phyloP scores from a whole-genome alignment of 2,888 invertebrate species.

The Amblyteles armatorius region DNA sequence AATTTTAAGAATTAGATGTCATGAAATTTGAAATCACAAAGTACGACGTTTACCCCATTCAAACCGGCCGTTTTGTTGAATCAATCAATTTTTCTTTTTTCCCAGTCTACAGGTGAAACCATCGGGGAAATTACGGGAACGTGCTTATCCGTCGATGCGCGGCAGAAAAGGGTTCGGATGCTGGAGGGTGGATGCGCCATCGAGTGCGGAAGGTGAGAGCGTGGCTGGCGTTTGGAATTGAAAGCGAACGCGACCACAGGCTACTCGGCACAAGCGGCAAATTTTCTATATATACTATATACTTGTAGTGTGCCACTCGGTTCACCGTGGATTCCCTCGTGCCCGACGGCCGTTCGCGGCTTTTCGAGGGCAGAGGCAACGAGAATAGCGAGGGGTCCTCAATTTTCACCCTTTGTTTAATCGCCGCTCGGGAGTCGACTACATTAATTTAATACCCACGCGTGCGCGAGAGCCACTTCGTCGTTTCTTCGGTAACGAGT shows the following conservation, averaged over 20 bases:
- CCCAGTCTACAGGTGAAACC: background rate
- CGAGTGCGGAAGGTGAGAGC: constrained; percentile 7
- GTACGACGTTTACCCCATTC: too few species aligned
- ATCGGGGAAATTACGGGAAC: background rate
- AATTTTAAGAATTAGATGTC: too few species aligned
- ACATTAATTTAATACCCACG: constrained; percentile 82
- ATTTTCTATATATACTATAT: background rate
- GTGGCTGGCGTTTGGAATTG: constrained; percentile 3
- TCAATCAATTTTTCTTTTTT: background rate
- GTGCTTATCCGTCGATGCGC: background rate
- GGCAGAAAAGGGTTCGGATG: background rate
- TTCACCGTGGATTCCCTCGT: constrained; percentile 35
- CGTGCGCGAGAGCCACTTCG: constrained; percentile 75
- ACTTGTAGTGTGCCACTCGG: constrained; percentile 16
- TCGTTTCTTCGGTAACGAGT: constrained; percentile 63
- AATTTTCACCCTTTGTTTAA: constrained; percentile 84
- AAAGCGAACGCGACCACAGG: constrained; percentile 19
- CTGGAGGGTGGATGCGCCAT: constrained; percentile 10
- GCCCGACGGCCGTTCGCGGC: constrained; percentile 46
- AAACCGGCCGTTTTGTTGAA: too few species aligned
- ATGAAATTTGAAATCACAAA: too few species aligned
- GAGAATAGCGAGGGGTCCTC: constrained; percentile 74
- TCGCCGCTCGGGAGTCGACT: constrained; percentile 81
- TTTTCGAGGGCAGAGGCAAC: constrained; percentile 47
- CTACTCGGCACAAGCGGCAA: background rate